Evolutionary conservation across 1,140 invertebrate genomes (phyloP), one percentile per base, ranked within the genome.

Genomic region (Aphaenogaster ashmeadi): DNA sequence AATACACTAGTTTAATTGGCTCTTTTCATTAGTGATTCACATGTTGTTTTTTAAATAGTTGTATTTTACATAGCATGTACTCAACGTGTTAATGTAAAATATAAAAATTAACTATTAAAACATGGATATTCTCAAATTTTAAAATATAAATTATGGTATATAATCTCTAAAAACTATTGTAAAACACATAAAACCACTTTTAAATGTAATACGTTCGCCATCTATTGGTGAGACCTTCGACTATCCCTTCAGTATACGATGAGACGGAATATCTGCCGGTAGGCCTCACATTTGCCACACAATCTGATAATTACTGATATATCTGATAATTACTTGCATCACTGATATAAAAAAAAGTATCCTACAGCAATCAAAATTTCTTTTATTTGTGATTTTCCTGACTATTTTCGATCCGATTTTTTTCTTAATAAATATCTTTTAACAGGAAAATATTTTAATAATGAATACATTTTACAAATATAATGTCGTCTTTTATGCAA

Each of bases 181-280:
- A 33, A 52, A 52, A 80, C 3, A 36, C 15, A n/a, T 54, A 36
- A 11, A 7, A 18, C 41, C 47, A 54, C n/a, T 77, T 69, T 33
- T 18, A 9, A 67, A 47, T 54, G 27, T 41, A 60, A 78, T 74
- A 54, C 44, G n/a, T 75, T 54, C 86, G 89, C 85, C 89, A 89
- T 89, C 89, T 90, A 62, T 64, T 27, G 72, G 33, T 18, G 13
- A 36, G 27, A 52, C 11, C 69, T 62, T 84, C 1, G 54, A 90
- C 78, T 67, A 89, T 78, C 47, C 64, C 56, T 52, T 47, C 69
- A 36, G 15, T 81, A n/a, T 4, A 41, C 33, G 44, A 75, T 50
- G n/a, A 84, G 18, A 75, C 18, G 38, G 54, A 75, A 75, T 60
- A 58, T 38, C 80, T 74, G 69, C 80, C 80, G 80, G 80, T 84